Conservation (phyloP, 2,113 vertebrate genomes). For the Cettia cetti region DNA sequence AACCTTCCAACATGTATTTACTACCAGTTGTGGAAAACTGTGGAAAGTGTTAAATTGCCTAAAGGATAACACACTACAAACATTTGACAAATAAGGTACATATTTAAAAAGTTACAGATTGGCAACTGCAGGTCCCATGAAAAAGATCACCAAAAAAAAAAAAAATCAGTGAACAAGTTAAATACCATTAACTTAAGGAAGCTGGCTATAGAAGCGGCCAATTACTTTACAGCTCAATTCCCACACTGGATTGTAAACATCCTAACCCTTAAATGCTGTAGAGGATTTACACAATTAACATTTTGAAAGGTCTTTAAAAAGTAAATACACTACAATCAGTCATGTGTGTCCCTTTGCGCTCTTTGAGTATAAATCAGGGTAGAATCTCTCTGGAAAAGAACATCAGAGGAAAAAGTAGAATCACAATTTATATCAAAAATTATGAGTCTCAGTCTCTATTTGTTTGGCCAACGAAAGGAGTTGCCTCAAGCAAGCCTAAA, state of each 20-base stretch:
- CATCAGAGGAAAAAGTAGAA: background rate
- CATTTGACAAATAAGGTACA: background rate
- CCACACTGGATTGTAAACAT: background rate
- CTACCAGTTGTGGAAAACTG: background rate
- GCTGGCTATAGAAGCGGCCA: background rate
- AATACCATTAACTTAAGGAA: background rate
- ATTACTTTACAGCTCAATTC: background rate
- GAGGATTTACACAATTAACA: background rate
- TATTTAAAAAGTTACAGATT: background rate
- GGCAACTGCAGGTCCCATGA: background rate
- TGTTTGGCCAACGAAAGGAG: background rate
- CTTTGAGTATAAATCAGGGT: background rate
- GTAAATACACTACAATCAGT: background rate
- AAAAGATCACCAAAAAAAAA: background rate
- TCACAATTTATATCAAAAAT: background rate
- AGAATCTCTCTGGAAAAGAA: background rate
- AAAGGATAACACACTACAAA: background rate
- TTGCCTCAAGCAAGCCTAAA: background rate
- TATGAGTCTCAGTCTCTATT: background rate
- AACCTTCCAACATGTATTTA: background rate
- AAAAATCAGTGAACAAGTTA: background rate
- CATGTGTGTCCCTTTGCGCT: background rate
- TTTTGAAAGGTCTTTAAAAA: background rate
- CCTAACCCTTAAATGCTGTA: background rate
- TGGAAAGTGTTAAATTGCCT: background rate